Conservation (phyloP, 2,113 vertebrate genomes). For the Ellobius talpinus region DNA sequence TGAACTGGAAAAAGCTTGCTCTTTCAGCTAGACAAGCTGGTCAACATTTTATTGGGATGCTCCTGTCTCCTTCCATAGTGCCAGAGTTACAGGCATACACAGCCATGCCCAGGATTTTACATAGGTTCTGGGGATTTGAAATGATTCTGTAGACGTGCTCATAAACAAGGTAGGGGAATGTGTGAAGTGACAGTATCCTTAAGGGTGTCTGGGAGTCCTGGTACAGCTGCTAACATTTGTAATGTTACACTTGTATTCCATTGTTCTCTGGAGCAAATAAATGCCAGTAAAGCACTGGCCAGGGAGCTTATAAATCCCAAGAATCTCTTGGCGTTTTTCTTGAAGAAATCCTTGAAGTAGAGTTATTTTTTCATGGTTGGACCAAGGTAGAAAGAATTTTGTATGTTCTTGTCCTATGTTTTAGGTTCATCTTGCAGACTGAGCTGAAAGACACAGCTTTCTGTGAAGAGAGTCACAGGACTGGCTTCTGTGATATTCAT, state of each 20-base stretch:
- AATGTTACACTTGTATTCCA: not conserved
- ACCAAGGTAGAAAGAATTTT: constrained; percentile 35
- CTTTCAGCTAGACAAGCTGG: not conserved
- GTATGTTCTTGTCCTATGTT: constrained; percentile 38
- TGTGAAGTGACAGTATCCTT: not conserved
- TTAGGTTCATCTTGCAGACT: constrained; percentile 46
- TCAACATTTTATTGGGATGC: not conserved
- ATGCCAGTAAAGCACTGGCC: not conserved
- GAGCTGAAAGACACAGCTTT: too few species aligned
- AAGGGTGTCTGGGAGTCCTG: not conserved
- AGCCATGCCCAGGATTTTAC: not conserved
- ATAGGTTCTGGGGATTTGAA: not conserved
- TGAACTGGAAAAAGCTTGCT: not conserved
- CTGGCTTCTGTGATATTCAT: constrained; percentile 39
- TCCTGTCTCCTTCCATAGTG: not conserved
- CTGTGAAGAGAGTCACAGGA: too few species aligned
- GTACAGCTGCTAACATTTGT: not conserved
- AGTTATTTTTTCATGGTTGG: not conserved
- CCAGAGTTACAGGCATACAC: not conserved
- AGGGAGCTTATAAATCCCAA: constrained; percentile 5
- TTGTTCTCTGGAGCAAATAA: constrained; percentile 14
- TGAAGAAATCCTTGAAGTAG: constrained; percentile 31
- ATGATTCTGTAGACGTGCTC: constrained; percentile 29
- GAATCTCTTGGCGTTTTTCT: not conserved
- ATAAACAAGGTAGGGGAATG: not conserved